Percentiles rank a stretch among this genome's conserved stretches.
Conservation (phyloP, 2,888 invertebrate species). For the Orthosia gothica region DNA sequence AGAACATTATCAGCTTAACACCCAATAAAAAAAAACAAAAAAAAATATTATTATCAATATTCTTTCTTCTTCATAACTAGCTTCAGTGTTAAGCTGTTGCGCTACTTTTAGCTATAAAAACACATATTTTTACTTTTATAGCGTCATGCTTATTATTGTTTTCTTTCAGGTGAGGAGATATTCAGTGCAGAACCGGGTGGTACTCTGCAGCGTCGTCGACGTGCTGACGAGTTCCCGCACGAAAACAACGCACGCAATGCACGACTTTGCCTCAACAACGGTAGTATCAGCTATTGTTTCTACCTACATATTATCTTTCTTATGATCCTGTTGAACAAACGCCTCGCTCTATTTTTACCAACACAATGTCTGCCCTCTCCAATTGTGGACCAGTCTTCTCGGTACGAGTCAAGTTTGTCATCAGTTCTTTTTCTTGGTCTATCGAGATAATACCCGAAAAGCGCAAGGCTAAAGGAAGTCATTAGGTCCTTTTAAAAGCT, state of each 20-base stretch:
- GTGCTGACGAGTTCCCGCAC: conserved; percentile 85
- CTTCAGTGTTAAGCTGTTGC: too few species aligned
- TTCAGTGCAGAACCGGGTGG: conserved; percentile 82
- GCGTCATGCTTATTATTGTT: background rate
- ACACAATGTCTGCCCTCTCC: too few species aligned
- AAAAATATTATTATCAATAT: too few species aligned
- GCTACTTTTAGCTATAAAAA: too few species aligned
- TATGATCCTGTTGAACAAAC: background rate
- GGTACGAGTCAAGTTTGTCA: too few species aligned
- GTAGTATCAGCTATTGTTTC: conserved; percentile 67
- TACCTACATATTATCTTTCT: background rate
- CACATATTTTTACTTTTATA: background rate
- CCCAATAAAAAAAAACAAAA: too few species aligned
- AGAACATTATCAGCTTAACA: background rate
- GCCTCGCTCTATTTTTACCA: too few species aligned
- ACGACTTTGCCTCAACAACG: conserved; percentile 85
- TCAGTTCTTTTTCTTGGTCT: too few species aligned
- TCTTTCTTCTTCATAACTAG: background rate
- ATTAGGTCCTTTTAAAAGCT: too few species aligned
- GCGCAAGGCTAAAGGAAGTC: too few species aligned
- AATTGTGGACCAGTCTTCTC: too few species aligned
- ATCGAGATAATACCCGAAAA: too few species aligned
- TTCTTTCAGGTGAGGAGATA: conserved; percentile 84
- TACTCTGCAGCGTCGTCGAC: conserved; percentile 83
- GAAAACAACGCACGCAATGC: conserved; percentile 83